A percentile compares a stretch with the other conserved stretches of the same genome.
phyloP scores from a whole-genome alignment of 2,113 vertebrate species.

The Coturnix japonica region DNA sequence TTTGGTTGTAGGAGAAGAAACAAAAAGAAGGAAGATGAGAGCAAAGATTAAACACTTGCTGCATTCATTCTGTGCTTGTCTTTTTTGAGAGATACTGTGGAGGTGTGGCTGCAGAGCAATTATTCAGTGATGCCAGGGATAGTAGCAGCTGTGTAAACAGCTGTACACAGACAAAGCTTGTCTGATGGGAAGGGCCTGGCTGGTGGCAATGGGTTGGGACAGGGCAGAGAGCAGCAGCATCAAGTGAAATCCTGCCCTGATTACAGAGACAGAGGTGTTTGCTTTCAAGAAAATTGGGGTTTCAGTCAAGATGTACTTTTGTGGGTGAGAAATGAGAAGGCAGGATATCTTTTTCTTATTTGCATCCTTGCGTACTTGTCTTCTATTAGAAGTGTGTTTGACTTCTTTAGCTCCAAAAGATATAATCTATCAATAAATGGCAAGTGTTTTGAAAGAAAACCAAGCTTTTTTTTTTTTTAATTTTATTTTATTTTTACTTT shows the following conservation, averaged over 20 bases:
- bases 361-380: conserved; percentile 32
- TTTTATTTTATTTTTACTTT: neutral
- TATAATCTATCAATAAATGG: neutral
- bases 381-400: conserved; percentile 10
- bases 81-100: neutral
- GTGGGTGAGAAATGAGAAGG: neutral
- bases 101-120: conserved; percentile 8
- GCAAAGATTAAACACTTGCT: neutral
- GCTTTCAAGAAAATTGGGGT: conserved; percentile 17
- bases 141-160: neutral
- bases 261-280: neutral
- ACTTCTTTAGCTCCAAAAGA: conserved; percentile 13
- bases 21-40: neutral
- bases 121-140: neutral
- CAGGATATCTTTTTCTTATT: conserved; percentile 34
- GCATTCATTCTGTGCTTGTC: neutral
- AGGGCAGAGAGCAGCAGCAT: neutral
- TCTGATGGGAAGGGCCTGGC: neutral
- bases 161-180: neutral
- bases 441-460: neutral
- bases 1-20: neutral
- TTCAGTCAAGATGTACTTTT: neutral
- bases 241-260: neutral
- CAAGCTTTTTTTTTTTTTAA: neutral
- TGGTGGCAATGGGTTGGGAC: neutral